A percentile compares a stretch with the other conserved stretches of the same genome.
Conservation (phyloP, 1,140 invertebrate species). For the Drosophila takahashii region DNA sequence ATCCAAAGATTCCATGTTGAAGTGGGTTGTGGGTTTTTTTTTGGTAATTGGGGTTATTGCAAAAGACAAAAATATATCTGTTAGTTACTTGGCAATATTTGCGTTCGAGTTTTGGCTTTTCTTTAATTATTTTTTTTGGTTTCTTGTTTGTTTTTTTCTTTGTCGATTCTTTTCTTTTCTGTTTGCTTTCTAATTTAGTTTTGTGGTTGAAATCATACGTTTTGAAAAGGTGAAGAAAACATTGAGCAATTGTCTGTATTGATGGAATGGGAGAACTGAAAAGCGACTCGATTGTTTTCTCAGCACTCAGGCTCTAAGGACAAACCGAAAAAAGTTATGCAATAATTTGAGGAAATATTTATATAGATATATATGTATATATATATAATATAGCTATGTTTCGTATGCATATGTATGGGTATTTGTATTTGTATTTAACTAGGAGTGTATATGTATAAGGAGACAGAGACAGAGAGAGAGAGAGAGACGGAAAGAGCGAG, state of each 20-base stretch:
- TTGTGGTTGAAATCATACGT: conserved; percentile 46
- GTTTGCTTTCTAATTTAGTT: conserved; percentile 41
- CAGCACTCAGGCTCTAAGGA: conserved; percentile 38
- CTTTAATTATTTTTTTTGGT: conserved; percentile 8
- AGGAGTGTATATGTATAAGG: conserved; percentile 19
- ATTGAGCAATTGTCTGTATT: conserved; percentile 37
- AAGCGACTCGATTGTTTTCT: conserved; percentile 44
- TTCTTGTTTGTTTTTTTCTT: conserved; percentile 6
- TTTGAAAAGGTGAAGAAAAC: conserved; percentile 56
- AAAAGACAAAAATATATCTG: conserved; percentile 61
- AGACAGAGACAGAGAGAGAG: conserved; percentile 7
- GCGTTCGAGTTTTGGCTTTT: conserved; percentile 12
- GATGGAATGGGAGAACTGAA: conserved; percentile 40
- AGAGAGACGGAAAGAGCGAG: conserved; percentile 11
- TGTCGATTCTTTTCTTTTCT: conserved; percentile 25
- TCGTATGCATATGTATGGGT: conserved; percentile 19
- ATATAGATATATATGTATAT: conserved; percentile 46
- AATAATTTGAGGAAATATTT: conserved; percentile 63
- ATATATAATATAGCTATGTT: conserved; percentile 39
- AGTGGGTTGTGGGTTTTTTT: conserved; percentile 1
- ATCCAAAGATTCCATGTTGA: conserved; percentile 12
- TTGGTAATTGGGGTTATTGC: conserved; percentile 23
- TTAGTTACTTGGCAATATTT: conserved; percentile 56
- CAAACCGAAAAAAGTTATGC: conserved; percentile 50
- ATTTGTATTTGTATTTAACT: conserved; percentile 19